Conservation (phyloP, 2,888 invertebrate species). For the Acrobasis consociella region DNA sequence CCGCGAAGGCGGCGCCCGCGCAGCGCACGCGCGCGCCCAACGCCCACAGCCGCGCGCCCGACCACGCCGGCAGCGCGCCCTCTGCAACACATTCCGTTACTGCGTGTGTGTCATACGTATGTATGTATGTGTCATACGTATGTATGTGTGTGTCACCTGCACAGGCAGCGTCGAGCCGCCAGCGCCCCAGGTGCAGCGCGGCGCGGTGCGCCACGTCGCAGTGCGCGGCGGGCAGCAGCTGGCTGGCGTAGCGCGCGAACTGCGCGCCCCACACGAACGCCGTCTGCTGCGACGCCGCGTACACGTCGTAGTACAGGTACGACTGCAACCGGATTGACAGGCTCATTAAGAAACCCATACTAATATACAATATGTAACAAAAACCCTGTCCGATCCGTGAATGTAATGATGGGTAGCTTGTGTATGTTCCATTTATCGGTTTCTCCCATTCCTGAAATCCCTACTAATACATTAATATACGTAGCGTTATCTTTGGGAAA, state of each 20-base stretch:
- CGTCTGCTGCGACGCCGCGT: conserved; percentile 92
- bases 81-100: no score
- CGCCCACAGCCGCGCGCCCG: conserved; percentile 86
- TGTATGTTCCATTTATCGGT: no score
- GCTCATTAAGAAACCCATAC: no score
- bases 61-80: conserved; percentile 75
- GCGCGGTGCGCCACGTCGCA: conserved; percentile 96
- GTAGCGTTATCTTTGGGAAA: no score
- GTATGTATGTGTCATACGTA: no score
- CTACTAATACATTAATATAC: no score
- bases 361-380: no score
- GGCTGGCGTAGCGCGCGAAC: conserved; percentile 89
- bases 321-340: no score
- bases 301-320: conserved; percentile 90
- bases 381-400: no score
- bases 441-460: no score
- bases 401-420: no score
- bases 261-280: conserved; percentile 92
- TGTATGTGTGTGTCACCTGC: conserved; percentile 31
- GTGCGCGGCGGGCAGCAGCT: conserved; percentile 85
- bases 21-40: conserved; percentile 87
- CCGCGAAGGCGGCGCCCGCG: conserved; percentile 88
- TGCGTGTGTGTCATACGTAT: no score
- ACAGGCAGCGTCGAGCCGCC: conserved; percentile 64
- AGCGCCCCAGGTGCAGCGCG: conserved; percentile 93